Evolutionary conservation across 2,797 vertebrate genomes (phyloP).

Genomic region (Labeo calbasu): DNA sequence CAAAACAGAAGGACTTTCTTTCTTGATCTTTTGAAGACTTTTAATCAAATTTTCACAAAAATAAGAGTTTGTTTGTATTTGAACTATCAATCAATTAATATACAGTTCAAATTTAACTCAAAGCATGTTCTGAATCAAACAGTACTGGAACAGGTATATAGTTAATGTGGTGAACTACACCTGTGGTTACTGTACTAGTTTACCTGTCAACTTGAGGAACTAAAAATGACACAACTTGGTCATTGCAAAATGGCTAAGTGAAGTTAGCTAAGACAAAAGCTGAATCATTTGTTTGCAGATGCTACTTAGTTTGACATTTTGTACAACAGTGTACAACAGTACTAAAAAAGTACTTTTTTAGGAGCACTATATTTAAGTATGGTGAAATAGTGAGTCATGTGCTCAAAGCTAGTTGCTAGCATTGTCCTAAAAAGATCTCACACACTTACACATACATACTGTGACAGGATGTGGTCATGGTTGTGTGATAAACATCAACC

Average conservation of each 20-base stretch:
- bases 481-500: constrained; percentile 23
- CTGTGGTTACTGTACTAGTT: background rate
- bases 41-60: background rate
- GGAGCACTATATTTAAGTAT: background rate
- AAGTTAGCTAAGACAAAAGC: background rate
- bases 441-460: background rate
- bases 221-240: background rate
- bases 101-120: background rate
- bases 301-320: background rate
- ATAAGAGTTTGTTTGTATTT: background rate
- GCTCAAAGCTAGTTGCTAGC: background rate
- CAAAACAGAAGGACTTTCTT: background rate
- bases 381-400: background rate
- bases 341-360: background rate
- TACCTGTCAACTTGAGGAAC: constrained; percentile 11
- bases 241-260: background rate
- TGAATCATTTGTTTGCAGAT: background rate
- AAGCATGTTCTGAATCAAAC: background rate
- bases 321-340: too few relatives aligned
- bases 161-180: background rate
- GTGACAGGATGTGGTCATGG: constrained; percentile 61
- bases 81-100: too few relatives aligned
- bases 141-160: background rate
- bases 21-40: background rate
- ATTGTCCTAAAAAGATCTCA: constrained; percentile 17